These are phyloP conservation scores for Rallus crepitans DNA, from an alignment of 2,797 vertebrate genomes.

Conservation along the genomic window DNA sequence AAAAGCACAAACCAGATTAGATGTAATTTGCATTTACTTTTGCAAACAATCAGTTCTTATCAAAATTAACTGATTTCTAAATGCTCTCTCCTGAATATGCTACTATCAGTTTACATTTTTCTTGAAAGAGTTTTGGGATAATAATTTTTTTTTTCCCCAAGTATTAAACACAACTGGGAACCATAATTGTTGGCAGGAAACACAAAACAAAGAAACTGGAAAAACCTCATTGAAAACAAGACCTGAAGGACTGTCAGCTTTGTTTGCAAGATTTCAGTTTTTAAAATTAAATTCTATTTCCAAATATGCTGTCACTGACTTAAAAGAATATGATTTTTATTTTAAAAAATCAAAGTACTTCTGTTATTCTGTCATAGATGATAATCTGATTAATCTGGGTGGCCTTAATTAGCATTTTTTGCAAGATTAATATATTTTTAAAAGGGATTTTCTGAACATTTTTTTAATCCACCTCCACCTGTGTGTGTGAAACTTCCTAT, in stretches of 20 bases:
- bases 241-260: neutral
- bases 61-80: neutral
- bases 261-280: neutral
- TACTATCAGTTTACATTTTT: neutral
- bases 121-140: neutral
- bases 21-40: neutral
- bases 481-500: neutral
- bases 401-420: neutral
- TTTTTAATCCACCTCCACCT: fast-evolving
- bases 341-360: neutral
- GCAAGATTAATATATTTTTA: neutral
- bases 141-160: neutral
- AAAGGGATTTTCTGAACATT: neutral
- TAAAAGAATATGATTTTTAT: neutral
- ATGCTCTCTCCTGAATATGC: neutral
- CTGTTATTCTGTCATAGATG: neutral
- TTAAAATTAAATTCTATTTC: neutral
- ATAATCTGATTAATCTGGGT: neutral
- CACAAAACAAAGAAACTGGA: neutral
- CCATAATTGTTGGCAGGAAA: neutral
- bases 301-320: neutral
- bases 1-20: neutral
- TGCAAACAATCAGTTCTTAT: neutral
- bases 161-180: neutral
- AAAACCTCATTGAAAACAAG: neutral